These are phyloP conservation scores for Spinus olivaceus DNA, from an alignment of 2,797 vertebrate genomes.

Conservation along the genomic window DNA sequence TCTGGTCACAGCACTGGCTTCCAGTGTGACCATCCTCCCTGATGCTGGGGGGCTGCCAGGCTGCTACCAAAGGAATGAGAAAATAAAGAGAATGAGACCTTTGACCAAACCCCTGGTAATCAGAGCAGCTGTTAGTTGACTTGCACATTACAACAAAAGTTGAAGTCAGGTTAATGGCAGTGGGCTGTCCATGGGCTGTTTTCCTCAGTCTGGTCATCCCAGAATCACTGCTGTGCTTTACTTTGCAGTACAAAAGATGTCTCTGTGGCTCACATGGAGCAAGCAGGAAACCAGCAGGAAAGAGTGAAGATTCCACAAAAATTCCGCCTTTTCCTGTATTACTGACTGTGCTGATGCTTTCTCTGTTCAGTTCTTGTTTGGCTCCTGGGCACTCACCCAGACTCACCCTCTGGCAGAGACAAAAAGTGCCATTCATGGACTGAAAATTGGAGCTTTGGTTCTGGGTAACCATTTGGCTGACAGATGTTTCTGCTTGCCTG, in stretches of 20 bases:
- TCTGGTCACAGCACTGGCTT: rapidly evolving
- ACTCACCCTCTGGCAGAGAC: conserved; percentile 14
- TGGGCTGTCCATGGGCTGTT: neutral
- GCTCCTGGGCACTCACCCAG: conserved; percentile 37
- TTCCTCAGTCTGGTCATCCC: neutral
- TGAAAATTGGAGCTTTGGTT: neutral
- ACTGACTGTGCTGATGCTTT: neutral
- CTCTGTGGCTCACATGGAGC: conserved; percentile 27
- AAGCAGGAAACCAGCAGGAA: conserved; percentile 56
- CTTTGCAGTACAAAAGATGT: conserved; percentile 25
- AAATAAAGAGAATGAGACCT: neutral
- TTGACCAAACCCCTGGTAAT: neutral
- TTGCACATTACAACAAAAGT: neutral
- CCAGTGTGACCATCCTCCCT: neutral
- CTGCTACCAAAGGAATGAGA: neutral
- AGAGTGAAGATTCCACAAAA: conserved; percentile 57
- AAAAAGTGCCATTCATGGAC: conserved; percentile 21
- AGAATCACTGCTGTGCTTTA: neutral
- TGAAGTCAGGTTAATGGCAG: neutral
- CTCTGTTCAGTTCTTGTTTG: conserved; percentile 33
- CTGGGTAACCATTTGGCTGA: conserved; percentile 43
- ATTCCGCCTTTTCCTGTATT: conserved; percentile 43
- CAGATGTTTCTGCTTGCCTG: conserved; percentile 39
- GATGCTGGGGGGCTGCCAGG: neutral
- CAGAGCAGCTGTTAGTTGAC: neutral